Percentiles rank a stretch among this genome's conserved stretches.
Conservation (phyloP, 2,797 vertebrate species). For the Sebastes minor region DNA sequence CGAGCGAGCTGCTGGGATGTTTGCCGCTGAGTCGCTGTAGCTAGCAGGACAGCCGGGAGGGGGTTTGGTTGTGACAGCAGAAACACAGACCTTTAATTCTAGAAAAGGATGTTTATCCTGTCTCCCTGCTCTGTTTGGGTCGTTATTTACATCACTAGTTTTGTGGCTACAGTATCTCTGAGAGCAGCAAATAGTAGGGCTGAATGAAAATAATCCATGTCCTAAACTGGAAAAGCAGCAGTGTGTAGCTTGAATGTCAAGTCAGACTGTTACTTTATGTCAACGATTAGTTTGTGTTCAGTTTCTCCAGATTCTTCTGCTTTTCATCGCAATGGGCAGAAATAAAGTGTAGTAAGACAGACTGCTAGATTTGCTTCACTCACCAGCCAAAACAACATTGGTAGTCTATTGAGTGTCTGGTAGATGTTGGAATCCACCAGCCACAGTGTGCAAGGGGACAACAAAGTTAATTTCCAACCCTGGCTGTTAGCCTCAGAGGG, state of each 20-base stretch:
- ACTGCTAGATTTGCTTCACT: no score
- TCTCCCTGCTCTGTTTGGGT: not conserved
- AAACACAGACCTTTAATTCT: not conserved
- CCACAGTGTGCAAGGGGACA: no score
- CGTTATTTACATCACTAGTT: not conserved
- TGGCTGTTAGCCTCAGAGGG: no score
- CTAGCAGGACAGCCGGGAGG: not conserved
- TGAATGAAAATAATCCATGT: not conserved
- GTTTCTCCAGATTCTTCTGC: not conserved
- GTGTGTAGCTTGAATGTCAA: not conserved
- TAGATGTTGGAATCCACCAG: no score
- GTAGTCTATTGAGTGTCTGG: no score
- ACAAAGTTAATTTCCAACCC: no score
- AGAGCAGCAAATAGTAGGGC: not conserved
- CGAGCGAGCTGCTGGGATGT: slow-evolving; percentile 26
- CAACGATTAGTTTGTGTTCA: not conserved
- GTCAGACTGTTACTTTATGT: not conserved
- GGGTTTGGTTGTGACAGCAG: not conserved
- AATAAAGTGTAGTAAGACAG: no score
- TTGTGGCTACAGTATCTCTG: not conserved
- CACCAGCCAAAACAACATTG: no score
- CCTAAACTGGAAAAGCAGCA: not conserved
- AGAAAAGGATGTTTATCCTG: not conserved
- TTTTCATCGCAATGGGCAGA: not conserved
- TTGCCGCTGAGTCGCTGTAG: slow-evolving; percentile 30